Evolutionary conservation across 2,797 vertebrate species (phyloP), one percentile per base, ranked within the genome.

Genomic region (Sandelia bainsii): DNA sequence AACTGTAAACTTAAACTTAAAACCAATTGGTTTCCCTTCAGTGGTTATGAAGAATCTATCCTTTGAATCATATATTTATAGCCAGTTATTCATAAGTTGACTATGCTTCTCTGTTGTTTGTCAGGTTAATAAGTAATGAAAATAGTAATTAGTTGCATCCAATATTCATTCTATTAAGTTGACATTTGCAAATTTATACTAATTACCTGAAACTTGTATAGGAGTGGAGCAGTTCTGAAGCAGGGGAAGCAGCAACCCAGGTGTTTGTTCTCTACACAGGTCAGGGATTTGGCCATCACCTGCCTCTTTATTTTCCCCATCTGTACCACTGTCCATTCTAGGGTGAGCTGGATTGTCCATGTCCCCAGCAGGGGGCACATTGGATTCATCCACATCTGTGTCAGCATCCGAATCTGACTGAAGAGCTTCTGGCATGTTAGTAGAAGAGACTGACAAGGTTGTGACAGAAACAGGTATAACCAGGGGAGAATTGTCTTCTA

Each of bases 221-320:
- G 93, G 93, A 37, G 91, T 93, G 11, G 92, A 94, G 67, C 87
- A 92, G 46, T 89, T 91, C 42, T 84, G 84, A 13, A 62, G 60
- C n/a, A 12, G 40, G 0, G 84, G 52, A 64, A 46, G 45, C 49
- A 69, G 48, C 5, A 79, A 27, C 45, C 27, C 29, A 11, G 61
- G 32, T n/a, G 60, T 61, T 19, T 69, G 68, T 64, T 83, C 79
- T 64, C 75, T 71, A 6, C 20, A 17, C n/a, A 81, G 56, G 14
- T 16, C 14, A 0, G 79, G 77, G 8, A 72, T 76, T 53, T 74
- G 81, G 51, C 48, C 66, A 13, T 71, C 69, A 7, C 19, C 70
- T 22, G 49, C 39, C 25, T 78, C 73, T 48, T 81, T 11, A 39
- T 83, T 84, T 53, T 93, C 85, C 77, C 81, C 82, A 62, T 89